These are phyloP conservation scores for Melinopterus prodromus DNA, from an alignment of 2,888 invertebrate genomes.

Conservation along the genomic window DNA sequence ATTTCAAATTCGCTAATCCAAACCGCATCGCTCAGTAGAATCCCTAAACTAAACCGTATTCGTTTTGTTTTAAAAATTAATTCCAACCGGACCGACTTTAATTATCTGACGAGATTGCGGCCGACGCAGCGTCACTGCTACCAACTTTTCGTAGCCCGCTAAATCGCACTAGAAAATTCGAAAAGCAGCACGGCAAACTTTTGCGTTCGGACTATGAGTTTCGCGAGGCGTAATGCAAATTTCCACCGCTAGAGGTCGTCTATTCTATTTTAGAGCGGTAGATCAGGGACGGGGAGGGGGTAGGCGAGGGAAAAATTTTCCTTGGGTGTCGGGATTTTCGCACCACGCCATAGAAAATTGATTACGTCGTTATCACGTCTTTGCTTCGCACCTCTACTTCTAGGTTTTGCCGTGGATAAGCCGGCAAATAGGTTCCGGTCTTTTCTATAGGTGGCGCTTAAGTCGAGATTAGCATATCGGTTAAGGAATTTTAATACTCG, in stretches of 20 bases:
- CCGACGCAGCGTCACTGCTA: neutral
- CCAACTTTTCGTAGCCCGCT: neutral
- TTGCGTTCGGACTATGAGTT: neutral
- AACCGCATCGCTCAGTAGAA: neutral
- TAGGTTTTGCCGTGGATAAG: neutral
- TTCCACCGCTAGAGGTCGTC: neutral
- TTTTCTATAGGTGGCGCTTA: neutral
- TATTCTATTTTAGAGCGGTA: neutral
- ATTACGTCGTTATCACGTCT: constrained; percentile 4
- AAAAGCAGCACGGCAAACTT: neutral
- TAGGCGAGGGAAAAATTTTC: neutral
- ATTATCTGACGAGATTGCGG: neutral
- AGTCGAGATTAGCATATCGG: no score
- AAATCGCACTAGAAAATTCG: neutral
- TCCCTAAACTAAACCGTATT: neutral
- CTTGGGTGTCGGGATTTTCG: neutral
- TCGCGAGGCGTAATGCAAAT: neutral
- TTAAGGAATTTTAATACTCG: no score
- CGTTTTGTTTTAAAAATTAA: neutral
- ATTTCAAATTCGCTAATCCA: neutral
- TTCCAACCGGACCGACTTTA: neutral
- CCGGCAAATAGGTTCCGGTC: neutral
- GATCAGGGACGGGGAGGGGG: neutral
- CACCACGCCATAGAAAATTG: neutral
- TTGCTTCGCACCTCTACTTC: neutral